Evolutionary conservation across 2,113 vertebrate genomes (phyloP), one percentile per base, ranked within the genome.

Genomic region (Dipodomys stephensi): DNA sequence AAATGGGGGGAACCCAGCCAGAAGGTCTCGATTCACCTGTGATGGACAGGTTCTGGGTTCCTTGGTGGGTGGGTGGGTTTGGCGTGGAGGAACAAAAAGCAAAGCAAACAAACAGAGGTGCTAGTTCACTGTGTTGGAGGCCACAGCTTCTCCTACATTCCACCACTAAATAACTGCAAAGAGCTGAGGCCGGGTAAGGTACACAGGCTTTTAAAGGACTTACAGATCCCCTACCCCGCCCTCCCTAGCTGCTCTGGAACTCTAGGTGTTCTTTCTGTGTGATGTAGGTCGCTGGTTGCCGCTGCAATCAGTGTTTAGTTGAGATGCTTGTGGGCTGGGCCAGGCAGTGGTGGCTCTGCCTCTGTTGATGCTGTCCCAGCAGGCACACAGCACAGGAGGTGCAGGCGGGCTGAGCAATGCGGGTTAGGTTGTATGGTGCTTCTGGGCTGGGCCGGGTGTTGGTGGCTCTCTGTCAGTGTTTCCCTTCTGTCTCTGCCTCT

Each of bases 11-110:
- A 85, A 97, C 94, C 96, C 96, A 97, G 98, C 98, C 98, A 97
- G 98, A 98, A 97, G 98, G 98, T 98, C 98, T 98, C 91, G 98
- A 83, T 68, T 96, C 86, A 9, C 87, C 49, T 0, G 91, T 92
- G 44, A 69, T 78, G 91, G 92, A 93, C 86, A 95, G 96, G 92
- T 94, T 97, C 97, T 78, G 92, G 92, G 90, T 97, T 39, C 97
- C 96, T 96, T 92, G 94, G 19, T 95, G 97, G 95, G 80, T 49
- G 49, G 12, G 49, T 94, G 77, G 83, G 53, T 92, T 86, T 93
- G 90, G 57, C 95, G 83, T 94, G 86, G 92, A 93, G 86, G 90
- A 96, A 97, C 97, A 96, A 76, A 94, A 44, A 72, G 87, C 23
- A 96, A 93, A 96, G 65, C 89, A 97, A 96, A 93, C 93, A 96